Conservation (phyloP, 2,888 invertebrate genomes). For the Mesochorus sp. region DNA sequence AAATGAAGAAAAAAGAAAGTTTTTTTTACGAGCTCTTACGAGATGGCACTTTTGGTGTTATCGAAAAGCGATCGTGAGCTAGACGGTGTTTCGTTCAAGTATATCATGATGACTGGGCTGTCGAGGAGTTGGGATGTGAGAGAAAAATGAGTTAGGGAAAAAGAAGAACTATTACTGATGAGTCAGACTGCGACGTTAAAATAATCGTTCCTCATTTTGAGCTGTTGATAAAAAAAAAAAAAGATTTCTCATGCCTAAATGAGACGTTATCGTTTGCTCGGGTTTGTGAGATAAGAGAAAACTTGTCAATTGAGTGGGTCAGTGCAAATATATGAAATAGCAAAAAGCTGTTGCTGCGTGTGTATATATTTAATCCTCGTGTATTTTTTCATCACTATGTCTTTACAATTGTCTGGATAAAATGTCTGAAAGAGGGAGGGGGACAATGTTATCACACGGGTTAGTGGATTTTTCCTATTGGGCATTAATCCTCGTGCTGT, state of each 20-base stretch:
- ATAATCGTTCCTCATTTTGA: constrained; percentile 14
- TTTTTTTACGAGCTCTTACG: constrained; percentile 54
- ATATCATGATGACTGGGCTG: constrained; percentile 50
- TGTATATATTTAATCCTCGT: background rate
- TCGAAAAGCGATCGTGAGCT: constrained; percentile 44
- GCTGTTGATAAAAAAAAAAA: constrained; percentile 21
- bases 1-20: background rate
- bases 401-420: too few species aligned
- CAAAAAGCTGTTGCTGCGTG: background rate
- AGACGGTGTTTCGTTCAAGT: constrained; percentile 47
- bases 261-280: constrained; percentile 41
- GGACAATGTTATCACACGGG: too few species aligned
- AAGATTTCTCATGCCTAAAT: constrained; percentile 38
- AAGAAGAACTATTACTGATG: background rate
- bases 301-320: constrained; percentile 54
- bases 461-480: too few species aligned
- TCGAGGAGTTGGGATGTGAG: background rate
- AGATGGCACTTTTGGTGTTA: constrained; percentile 49
- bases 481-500: too few species aligned
- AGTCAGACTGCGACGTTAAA: constrained; percentile 6
- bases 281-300: constrained; percentile 43
- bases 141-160: background rate
- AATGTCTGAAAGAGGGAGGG: too few species aligned
- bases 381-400: background rate
- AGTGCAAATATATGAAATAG: constrained; percentile 27